Evolutionary conservation across 2,888 invertebrate species (phyloP), one percentile per base, ranked within the genome.

Genomic region (Linnaemya tessellans): DNA sequence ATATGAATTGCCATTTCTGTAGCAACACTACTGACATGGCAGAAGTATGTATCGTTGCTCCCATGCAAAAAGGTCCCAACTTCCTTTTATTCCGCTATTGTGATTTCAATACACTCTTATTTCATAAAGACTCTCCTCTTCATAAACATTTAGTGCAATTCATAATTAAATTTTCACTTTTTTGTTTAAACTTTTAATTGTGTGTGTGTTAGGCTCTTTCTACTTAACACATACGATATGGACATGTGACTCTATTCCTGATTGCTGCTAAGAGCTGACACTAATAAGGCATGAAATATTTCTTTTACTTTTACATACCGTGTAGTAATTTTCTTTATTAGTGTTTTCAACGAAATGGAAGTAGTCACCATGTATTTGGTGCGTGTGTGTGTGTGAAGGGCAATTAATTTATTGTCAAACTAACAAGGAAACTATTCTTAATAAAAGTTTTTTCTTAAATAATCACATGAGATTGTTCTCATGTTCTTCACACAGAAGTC

Each of bases 401-500:
- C 80, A 81, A 81, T 81, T 81, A 81, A 62, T 62, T 74, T 68
- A 81, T 75, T 74, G 80, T 68, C 74, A 74, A 81, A 62, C 80
- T 68, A 67, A 68, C 74, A 54, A 60, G 15, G 49, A 35, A 62
- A 68, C 9, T 49, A 58, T 49, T 49, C 3, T 49, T 20, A 5
- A 41, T 13, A 25, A 64, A 51, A 41, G 3, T 25, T 74, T 56
- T 49, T 51, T 15, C 13, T 70, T 54, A 43, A 58, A 56, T 49
- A 25, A 13, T 41, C 71, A 60, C 35, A 11, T 35, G 22, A 38
- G 30, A 67, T 35, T 18, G 20, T 10, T 62, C 67, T 74, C 43
- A 35, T 43, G 60, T 35, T 46, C 5, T 9, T n/a, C 15, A 35
- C n/a, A 20, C 3, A 10, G 10, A 8, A 49, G 7, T 8, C 62